Evolutionary conservation across 2,888 invertebrate species (phyloP), one percentile per base, ranked within the genome.

Genomic region (Cephalotes varians): DNA sequence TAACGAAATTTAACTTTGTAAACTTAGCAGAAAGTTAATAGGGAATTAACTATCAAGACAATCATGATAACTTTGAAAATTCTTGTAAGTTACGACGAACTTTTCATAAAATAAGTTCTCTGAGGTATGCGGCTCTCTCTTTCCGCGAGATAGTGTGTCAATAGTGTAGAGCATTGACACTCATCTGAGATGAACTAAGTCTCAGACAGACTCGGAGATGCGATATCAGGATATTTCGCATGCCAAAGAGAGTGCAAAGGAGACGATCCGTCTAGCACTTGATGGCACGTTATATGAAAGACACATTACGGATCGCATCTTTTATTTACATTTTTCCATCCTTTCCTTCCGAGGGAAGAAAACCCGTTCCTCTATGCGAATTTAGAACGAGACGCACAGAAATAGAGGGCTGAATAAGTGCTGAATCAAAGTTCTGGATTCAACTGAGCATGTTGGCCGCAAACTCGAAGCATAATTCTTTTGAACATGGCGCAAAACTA

Each of bases 291-390:
- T 56, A 64, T 51, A 79, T 69, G 56, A 56, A 56, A 69, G 40
- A 47, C 54, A 28, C 18, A 69, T 79, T 69, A 69, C 77, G 77
- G 44, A n/a, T 56, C 31, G 54, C 31, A 21, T 54, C 31, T 69
- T 79, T 31, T 56, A 79, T 79, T 79, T 79, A 71, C 77, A 44
- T 56, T 67, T 47, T 28, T 44, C 25, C n/a, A 37, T n/a, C 25
- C 64, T 28, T 64, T 44, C 37, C 7, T 18, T 25, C 5, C 40
- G 31, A 15, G 5, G 54, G 12, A 2, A 40, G 31, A 40, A 54
- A 40, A 31, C 7, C 54, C 47, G n/a, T 40, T 6, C 47, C 15
- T 51, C 34, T 28, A 51, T 15, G 65, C 56, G 44, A 79, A 71
- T 71, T 56, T 79, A 44, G 44, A 44, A n/a, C 69, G 40, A 25